Conservation (phyloP, 2,797 vertebrate species). For the Myiothlypis coronata region DNA sequence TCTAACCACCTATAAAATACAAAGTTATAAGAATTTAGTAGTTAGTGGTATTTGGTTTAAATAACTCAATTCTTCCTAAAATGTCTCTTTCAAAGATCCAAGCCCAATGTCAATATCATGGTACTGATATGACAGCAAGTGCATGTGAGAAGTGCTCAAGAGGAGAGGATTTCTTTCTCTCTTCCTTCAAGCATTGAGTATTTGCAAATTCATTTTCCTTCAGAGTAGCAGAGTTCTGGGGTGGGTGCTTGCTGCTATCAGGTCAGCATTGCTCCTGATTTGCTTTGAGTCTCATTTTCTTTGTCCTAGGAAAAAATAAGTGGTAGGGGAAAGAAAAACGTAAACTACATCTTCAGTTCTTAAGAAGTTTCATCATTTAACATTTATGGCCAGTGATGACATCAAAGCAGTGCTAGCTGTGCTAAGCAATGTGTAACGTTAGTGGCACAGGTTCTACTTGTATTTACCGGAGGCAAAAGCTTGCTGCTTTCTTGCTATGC, state of each 20-base stretch:
- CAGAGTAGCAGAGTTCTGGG: background rate
- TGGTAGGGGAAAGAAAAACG: rapidly evolving
- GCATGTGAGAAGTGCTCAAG: background rate
- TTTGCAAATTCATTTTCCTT: background rate
- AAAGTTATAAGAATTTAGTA: background rate
- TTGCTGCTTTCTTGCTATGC: rapidly evolving
- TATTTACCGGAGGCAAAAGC: background rate
- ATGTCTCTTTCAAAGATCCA: background rate
- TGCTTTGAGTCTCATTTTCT: background rate
- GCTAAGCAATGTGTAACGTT: background rate
- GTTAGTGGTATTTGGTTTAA: background rate
- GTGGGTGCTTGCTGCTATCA: background rate
- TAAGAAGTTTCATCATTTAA: too few species aligned
- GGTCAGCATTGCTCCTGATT: background rate
- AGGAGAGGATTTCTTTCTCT: background rate
- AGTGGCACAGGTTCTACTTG: background rate
- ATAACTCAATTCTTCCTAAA: background rate
- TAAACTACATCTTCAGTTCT: background rate
- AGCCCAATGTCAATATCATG: rapidly evolving
- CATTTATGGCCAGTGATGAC: background rate
- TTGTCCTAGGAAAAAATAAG: background rate
- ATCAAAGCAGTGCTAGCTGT: background rate
- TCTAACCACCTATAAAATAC: background rate
- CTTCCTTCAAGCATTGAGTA: rapidly evolving
- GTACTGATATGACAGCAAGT: background rate